Evolutionary conservation across 2,888 invertebrate species (phyloP).

Genomic region (Anoplius nigerrimus): DNA sequence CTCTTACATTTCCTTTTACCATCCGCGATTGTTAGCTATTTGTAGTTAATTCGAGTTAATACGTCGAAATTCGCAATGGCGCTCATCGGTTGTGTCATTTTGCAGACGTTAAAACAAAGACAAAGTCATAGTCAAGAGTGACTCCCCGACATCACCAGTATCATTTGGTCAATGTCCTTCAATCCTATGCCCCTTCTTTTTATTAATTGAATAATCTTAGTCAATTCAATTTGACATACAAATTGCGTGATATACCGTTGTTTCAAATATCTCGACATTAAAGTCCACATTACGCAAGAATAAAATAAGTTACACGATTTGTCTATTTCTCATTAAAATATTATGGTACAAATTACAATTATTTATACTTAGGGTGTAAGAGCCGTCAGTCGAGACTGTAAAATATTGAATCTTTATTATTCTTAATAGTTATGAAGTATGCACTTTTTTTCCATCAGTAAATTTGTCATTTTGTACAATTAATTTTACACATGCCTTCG

Average conservation of each 20-base stretch:
- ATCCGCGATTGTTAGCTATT: slow-evolving; percentile 34
- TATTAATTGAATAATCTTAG: slow-evolving; percentile 37
- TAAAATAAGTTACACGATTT: slow-evolving; percentile 71
- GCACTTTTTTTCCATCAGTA: slow-evolving; percentile 39
- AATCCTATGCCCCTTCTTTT: slow-evolving; percentile 42
- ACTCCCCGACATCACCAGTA: slow-evolving; percentile 35
- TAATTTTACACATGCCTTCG: slow-evolving; percentile 40
- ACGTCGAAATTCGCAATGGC: slow-evolving; percentile 26
- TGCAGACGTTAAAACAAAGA: slow-evolving; percentile 42
- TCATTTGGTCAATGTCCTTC: slow-evolving; percentile 40
- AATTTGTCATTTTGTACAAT: slow-evolving; percentile 51
- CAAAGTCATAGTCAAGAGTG: slow-evolving; percentile 42
- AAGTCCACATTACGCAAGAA: slow-evolving; percentile 66
- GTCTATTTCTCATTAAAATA: slow-evolving; percentile 66
- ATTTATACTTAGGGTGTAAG: slow-evolving; percentile 69
- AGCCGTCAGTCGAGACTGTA: slow-evolving; percentile 66
- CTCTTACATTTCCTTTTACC: not conserved
- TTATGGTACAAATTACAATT: slow-evolving; percentile 70
- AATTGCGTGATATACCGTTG: slow-evolving; percentile 57
- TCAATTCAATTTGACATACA: slow-evolving; percentile 51
- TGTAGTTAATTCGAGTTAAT: slow-evolving; percentile 16
- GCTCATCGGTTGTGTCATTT: slow-evolving; percentile 23
- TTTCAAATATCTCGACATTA: slow-evolving; percentile 59
- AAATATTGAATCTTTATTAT: slow-evolving; percentile 55
- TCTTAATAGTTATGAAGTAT: slow-evolving; percentile 41